Evolutionary conservation across 1,140 invertebrate genomes (phyloP).

Genomic region (Panagrolaimus sp.): DNA sequence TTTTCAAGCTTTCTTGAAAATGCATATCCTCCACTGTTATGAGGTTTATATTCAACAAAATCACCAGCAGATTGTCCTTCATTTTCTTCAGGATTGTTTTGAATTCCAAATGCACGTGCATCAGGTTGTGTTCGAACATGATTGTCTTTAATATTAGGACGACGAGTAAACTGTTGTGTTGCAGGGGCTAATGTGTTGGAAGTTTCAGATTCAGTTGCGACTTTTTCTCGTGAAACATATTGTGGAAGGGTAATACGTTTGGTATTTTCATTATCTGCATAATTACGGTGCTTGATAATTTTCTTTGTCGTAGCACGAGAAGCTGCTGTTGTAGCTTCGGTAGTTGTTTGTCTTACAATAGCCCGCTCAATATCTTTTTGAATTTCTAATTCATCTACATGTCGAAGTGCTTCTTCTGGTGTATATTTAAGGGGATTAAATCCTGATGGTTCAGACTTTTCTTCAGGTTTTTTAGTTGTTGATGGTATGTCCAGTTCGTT

Average conservation of each 20-base stretch:
- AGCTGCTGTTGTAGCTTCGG: not conserved
- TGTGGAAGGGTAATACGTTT: not conserved
- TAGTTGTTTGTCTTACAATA: not conserved
- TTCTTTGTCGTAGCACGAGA: not conserved
- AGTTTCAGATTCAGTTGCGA: not conserved
- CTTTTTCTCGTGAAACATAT: not conserved
- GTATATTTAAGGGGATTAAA: slow-evolving; percentile 22
- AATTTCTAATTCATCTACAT: slow-evolving; percentile 14
- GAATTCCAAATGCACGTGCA: not conserved
- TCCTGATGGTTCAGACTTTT: not conserved
- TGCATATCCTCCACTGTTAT: slow-evolving; percentile 29
- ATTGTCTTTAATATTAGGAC: slow-evolving; percentile 1
- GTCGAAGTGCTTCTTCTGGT: slow-evolving; percentile 14
- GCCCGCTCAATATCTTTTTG: slow-evolving; percentile 20
- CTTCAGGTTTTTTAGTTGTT: not conserved
- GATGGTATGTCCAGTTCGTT: not conserved
- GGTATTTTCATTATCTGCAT: slow-evolving; percentile 4
- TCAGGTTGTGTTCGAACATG: not conserved
- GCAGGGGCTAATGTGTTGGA: not conserved
- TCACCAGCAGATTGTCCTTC: not conserved
- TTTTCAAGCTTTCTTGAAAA: slow-evolving; percentile 23
- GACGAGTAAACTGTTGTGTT: not conserved
- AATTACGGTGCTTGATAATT: not conserved
- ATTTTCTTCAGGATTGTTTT: not conserved
- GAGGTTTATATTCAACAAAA: slow-evolving; percentile 15